These are phyloP conservation scores for Heliconius hewitsoni DNA, from an alignment of 1,140 invertebrate species.

Conservation along the genomic window DNA sequence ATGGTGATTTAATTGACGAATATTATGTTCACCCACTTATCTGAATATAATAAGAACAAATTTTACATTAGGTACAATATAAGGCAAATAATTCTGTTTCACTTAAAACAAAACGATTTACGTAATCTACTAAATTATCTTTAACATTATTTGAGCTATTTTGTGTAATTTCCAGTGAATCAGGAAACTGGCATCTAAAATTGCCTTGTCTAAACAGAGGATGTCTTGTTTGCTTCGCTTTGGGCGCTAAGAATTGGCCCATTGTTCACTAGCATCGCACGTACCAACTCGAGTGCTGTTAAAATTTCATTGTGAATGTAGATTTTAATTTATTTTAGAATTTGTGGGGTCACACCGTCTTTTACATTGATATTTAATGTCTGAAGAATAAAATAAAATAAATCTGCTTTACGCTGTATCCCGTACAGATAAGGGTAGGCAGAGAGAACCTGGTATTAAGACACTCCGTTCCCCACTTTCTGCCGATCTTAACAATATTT, in stretches of 20 bases:
- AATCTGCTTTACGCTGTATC: too few species aligned
- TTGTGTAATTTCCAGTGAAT: background rate
- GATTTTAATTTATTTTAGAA: conserved; percentile 10
- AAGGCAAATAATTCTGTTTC: background rate
- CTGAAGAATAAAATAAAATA: too few species aligned
- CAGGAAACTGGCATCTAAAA: conserved; percentile 19
- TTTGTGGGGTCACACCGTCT: background rate
- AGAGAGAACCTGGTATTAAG: too few species aligned
- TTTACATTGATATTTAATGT: too few species aligned
- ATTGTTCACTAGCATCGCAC: conserved; percentile 20
- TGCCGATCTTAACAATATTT: too few species aligned
- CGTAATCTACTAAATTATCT: conserved; percentile 4
- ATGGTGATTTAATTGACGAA: background rate
- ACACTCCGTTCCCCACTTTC: too few species aligned
- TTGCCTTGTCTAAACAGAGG: conserved; percentile 25
- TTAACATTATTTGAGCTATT: background rate
- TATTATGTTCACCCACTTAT: background rate
- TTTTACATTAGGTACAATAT: background rate
- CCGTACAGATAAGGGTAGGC: too few species aligned
- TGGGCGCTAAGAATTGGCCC: conserved; percentile 25
- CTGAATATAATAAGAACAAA: background rate
- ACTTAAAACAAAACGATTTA: background rate
- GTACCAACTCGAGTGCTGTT: conserved; percentile 21
- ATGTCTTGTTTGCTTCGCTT: conserved; percentile 29
- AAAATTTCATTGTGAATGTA: conserved; percentile 37